phyloP scores from a whole-genome alignment of 2,113 vertebrate species.

The Pygoscelis adeliae region DNA sequence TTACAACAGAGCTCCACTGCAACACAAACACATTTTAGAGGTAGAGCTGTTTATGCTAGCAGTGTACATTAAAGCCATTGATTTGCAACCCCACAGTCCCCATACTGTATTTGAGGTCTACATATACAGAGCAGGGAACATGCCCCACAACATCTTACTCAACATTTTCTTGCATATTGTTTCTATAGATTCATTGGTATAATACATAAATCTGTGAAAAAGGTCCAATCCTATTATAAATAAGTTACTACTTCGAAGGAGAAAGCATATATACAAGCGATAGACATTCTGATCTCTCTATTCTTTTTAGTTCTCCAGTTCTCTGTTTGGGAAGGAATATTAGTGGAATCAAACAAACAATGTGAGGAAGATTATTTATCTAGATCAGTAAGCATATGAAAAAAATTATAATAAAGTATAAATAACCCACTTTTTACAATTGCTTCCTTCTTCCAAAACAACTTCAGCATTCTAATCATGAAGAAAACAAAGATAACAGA shows the following conservation, averaged over 20 bases:
- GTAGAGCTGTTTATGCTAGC: neutral
- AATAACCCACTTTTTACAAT: neutral
- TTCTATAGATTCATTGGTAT: neutral
- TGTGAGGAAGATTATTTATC: neutral
- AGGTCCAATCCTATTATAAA: neutral
- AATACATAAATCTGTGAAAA: neutral
- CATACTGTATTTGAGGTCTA: neutral
- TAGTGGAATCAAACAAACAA: neutral
- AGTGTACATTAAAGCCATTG: neutral
- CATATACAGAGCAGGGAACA: neutral
- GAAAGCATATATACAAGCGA: neutral
- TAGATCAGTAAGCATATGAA: neutral
- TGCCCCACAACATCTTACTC: neutral
- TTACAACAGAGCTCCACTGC: neutral
- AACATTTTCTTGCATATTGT: neutral
- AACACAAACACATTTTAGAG: neutral
- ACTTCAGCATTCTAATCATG: neutral
- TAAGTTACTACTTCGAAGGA: neutral
- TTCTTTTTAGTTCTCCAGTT: neutral
- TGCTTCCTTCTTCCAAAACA: neutral
- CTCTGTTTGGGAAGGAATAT: neutral
- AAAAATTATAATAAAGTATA: neutral
- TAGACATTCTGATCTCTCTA: neutral
- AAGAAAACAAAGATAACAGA: neutral
- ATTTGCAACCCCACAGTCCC: neutral